Evolutionary conservation across 2,888 invertebrate species (phyloP).

Genomic region (Diachrysia chrysitis): DNA sequence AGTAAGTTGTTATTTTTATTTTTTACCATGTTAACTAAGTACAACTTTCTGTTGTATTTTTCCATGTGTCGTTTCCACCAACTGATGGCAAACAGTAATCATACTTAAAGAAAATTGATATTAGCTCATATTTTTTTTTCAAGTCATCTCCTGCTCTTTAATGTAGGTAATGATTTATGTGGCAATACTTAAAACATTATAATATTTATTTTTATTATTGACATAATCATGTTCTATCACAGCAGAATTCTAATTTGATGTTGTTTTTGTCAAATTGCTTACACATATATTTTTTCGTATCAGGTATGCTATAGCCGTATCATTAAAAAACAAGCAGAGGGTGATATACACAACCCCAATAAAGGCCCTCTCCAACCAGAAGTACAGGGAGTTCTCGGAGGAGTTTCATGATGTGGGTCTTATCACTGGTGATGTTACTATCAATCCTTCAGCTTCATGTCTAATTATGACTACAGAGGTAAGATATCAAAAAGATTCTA

Average conservation of each 20-base stretch:
- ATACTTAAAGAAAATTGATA: too few species aligned
- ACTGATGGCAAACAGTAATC: too few species aligned
- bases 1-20: slow-evolving; percentile 91
- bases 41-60: too few species aligned
- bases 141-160: too few species aligned
- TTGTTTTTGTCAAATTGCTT: neutral
- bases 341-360: slow-evolving; percentile 99
- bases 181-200: too few species aligned
- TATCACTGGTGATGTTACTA: slow-evolving; percentile 99
- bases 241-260: neutral
- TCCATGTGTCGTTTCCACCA: too few species aligned
- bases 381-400: slow-evolving; percentile 98
- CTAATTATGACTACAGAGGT: slow-evolving; percentile 99
- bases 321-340: slow-evolving; percentile 97
- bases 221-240: neutral
- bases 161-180: too few species aligned
- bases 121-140: too few species aligned
- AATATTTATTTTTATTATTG: too few species aligned
- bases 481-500: slow-evolving; percentile 74
- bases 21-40: neutral
- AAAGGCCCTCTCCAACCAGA: slow-evolving; percentile 99
- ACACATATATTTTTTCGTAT: slow-evolving; percentile 20
- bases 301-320: slow-evolving; percentile 98
- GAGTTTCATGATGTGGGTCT: slow-evolving; percentile 99
- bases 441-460: slow-evolving; percentile 99